Evolutionary conservation across 1,140 invertebrate genomes (phyloP).

Genomic region (Charaxes varanes): DNA sequence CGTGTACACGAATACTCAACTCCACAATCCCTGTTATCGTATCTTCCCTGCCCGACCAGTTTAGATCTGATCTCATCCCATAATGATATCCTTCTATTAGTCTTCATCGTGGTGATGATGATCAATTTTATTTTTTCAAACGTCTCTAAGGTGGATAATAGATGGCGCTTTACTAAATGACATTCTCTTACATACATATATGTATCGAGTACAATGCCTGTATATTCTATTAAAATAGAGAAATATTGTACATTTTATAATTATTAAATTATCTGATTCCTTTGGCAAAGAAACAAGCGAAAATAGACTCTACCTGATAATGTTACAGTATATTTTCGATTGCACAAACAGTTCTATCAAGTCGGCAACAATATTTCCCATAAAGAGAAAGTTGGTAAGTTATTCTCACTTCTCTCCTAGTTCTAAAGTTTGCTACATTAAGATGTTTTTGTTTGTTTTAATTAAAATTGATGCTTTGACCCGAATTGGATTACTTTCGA

Average conservation of each 20-base stretch:
- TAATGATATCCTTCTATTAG: too few species aligned
- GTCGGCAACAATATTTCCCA: slow-evolving; percentile 10
- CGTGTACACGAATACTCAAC: too few species aligned
- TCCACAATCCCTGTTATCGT: too few species aligned
- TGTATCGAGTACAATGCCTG: too few species aligned
- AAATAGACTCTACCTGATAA: background rate
- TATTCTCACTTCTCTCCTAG: slow-evolving; percentile 14
- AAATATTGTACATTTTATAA: slow-evolving; percentile 7
- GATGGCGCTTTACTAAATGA: too few species aligned
- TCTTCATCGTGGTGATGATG: too few species aligned
- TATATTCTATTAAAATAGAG: too few species aligned
- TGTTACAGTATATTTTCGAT: background rate
- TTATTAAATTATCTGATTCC: slow-evolving; percentile 2
- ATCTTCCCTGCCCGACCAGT: too few species aligned
- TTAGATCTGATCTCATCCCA: too few species aligned
- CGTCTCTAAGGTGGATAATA: too few species aligned
- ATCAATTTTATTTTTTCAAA: too few species aligned
- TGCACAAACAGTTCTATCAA: background rate
- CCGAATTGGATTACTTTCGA: slow-evolving; percentile 15
- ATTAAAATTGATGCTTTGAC: slow-evolving; percentile 30
- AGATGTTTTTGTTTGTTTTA: slow-evolving; percentile 22
- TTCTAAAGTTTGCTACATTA: slow-evolving; percentile 23
- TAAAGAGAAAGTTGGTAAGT: slow-evolving; percentile 18
- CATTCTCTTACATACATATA: too few species aligned
- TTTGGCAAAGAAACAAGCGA: background rate